Base-by-base conservation (phyloP, 2,113 vertebrate species). In the Myotis brandtii region DNA sequence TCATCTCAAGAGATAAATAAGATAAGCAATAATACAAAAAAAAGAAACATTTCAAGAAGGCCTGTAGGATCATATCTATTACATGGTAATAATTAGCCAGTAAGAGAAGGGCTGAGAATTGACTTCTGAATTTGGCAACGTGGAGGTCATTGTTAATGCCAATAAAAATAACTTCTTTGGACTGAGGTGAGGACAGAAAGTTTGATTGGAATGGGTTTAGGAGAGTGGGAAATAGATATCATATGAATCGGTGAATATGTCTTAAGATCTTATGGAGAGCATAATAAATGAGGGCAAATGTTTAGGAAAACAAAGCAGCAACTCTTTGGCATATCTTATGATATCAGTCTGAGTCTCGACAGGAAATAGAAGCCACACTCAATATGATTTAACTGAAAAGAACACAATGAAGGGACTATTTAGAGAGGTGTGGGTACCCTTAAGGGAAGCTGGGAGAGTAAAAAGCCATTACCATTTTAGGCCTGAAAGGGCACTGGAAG, bases 361-460 rank as follows among this genome's bases (percentile, higher is more conserved):
- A 95, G 92, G 87, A 92, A 93, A 91, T 23, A 66, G 80, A 93
- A 86, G 9, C 48, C 23, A 69, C 14, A 64, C 9, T 66, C 16
- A 64, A 73, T 88, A 86, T 37, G 14, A 56, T 56, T 91, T 89
- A 82, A 80, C 30, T 94, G 77, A 86, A 91, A 93, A 93, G 13
- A 81, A 64, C 70, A 66, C 46, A 92, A 84, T 9, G 14, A 64
- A 86, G 30, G n/a, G 40, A 77, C 32, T 66, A 17, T 87, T 89
- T 62, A n/a, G 32, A 89, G 86, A 59, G 70, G 6, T 54, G 6
- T 56, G 72, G 52, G 13, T 62, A 83, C 21, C 12, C 13, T 27
- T 37, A 17, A 69, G 9, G 62, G 16, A 67, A 75, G 34, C n/a
- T 70, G 23, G 40, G 43, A 54, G 34, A 73, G 2, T 14, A 25